Base-by-base conservation (phyloP, 2,797 vertebrate species). In the Falco naumanni region DNA sequence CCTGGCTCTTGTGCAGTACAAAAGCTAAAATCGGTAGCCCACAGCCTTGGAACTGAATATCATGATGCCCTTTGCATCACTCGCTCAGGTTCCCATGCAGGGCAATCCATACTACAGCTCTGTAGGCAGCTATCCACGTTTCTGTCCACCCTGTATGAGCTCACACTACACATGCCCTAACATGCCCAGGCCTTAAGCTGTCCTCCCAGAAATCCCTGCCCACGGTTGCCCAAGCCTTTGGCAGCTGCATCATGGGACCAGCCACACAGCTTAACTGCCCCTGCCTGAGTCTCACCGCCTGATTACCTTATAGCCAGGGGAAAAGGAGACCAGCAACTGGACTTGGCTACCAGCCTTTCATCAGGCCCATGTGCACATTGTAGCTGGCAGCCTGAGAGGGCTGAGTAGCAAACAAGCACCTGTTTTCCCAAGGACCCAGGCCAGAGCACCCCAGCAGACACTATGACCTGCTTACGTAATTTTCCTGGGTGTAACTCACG, bases 21-120 rank as follows among this genome's bases (percentile, higher is more conserved):
- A 78, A 34, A 63, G 34, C 6, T 41, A 25, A 74, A 79, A 45
- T 45, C 50, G 61, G 39, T 45, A 31, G 41, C 13, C 48, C 37
- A 14, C 3, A 1, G 22, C 25, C 59, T 87, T 72, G 47, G 50
- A 90, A 76, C 21, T 20, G 28, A 69, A 72, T 10, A 31, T 16
- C 0, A 0, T 0, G 0, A 63, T 39, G n/a, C 6, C 13, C 5
- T 94, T 82, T 76, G 45, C 29, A 57, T 20, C 28, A 45, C 8
- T 28, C 7, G 1, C 17, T 81, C 14, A 53, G 25, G 12, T 22
- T 63, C 37, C 34, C 47, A 53, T 34, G 31, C 74, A 39, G 29
- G 17, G 31, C 12, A 77, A 69, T 29, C 24, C 57, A 15, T 10
- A 7, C 28, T 37, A 29, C 25, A 72, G 47, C 9, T 29, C 45